Evolutionary conservation across 2,888 invertebrate species (phyloP).

Genomic region (Druceiella hillmani): DNA sequence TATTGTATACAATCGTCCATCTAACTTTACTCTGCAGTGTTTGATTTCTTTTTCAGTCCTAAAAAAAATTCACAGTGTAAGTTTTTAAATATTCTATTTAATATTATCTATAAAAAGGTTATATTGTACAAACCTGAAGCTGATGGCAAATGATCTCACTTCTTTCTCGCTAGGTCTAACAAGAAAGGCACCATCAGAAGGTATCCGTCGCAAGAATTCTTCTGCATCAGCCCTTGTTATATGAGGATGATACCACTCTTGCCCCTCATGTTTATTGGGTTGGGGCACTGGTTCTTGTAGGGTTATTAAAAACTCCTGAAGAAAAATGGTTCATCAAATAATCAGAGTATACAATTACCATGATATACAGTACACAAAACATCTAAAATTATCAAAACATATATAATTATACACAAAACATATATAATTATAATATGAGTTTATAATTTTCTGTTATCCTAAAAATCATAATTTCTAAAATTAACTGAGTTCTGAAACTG

Average conservation of each 20-base stretch:
- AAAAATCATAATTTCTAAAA: too few relatives aligned
- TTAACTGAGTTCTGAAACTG: too few relatives aligned
- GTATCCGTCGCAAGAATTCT: constrained; percentile 76
- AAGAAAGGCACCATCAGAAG: constrained; percentile 89
- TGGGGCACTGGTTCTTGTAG: constrained; percentile 91
- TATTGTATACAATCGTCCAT: constrained; percentile 86
- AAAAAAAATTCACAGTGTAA: constrained; percentile 27
- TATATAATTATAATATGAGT: too few relatives aligned
- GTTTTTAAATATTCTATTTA: too few relatives aligned
- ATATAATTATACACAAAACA: too few relatives aligned
- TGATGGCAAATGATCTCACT: constrained; percentile 81
- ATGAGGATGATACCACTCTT: constrained; percentile 87
- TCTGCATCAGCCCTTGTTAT: constrained; percentile 81
- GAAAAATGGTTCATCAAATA: too few relatives aligned
- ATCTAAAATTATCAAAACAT: too few relatives aligned
- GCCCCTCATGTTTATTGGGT: constrained; percentile 88
- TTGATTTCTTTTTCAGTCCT: constrained; percentile 93
- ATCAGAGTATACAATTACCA: too few relatives aligned
- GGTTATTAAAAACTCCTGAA: constrained; percentile 78
- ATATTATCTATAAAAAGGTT: too few relatives aligned
- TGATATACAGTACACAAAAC: too few relatives aligned
- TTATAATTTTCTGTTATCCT: too few relatives aligned
- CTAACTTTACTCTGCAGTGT: constrained; percentile 92
- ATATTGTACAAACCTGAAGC: constrained; percentile 65
- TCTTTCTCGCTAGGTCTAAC: constrained; percentile 90